These are phyloP conservation scores for Phrynosoma blainvillii DNA, from an alignment of 2,113 vertebrate genomes.

Conservation along the genomic window DNA sequence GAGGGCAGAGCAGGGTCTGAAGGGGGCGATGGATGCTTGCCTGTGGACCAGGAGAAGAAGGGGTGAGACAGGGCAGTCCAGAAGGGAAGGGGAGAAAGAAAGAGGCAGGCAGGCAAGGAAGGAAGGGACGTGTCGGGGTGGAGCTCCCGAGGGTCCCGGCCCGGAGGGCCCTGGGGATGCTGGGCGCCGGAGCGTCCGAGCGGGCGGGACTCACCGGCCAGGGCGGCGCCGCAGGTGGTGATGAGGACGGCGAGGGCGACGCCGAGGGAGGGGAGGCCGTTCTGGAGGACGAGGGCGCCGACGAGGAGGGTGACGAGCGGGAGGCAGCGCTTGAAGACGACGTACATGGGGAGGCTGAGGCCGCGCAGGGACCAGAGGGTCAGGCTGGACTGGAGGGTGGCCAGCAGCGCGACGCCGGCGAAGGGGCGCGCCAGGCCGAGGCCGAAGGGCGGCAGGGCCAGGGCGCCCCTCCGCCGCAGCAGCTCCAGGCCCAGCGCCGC, in stretches of 20 bases:
- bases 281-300: constrained; percentile 89
- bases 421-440: constrained; percentile 88
- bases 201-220: constrained; percentile 90
- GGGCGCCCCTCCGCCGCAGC: constrained; percentile 83
- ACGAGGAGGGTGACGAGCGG: constrained; percentile 92
- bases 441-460: constrained; percentile 88
- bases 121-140: too few species aligned
- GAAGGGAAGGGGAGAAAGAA: too few species aligned
- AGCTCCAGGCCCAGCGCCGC: constrained; percentile 88
- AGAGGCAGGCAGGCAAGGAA: too few species aligned
- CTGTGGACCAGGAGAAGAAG: too few species aligned
- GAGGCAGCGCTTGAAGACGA: constrained; percentile 96
- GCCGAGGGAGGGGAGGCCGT: constrained; percentile 87
- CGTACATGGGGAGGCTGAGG: constrained; percentile 97
- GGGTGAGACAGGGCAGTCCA: too few species aligned
- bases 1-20: too few species aligned
- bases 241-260: constrained; percentile 89
- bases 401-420: constrained; percentile 85
- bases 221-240: constrained; percentile 91
- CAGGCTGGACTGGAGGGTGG: constrained; percentile 93
- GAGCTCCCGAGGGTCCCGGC: too few species aligned
- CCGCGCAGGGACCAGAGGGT: constrained; percentile 94
- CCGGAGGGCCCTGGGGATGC: too few species aligned
- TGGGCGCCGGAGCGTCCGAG: too few species aligned
- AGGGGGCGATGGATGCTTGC: too few species aligned